Evolutionary conservation across 2,888 invertebrate species (phyloP), one percentile per base, ranked within the genome.

Genomic region (Cosmia trapezina): DNA sequence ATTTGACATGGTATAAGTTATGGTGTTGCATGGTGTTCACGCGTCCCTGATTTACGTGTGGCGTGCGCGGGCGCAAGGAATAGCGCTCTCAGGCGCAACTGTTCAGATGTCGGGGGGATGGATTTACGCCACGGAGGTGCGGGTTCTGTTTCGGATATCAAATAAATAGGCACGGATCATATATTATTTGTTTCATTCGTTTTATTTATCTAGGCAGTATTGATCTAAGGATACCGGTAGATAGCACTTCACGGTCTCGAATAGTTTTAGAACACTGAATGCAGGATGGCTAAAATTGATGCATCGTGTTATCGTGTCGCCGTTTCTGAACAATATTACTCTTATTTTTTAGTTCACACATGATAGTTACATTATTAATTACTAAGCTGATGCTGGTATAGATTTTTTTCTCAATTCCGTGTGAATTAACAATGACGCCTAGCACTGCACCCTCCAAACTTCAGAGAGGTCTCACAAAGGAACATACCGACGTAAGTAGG

Each of bases 21-120:
- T 81, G 76, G 73, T 67, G 72, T 80, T 82, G 73, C 84, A 78
- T 82, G 81, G 76, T 84, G 79, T 87, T 89, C 89, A 87, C 88
- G 86, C 88, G 86, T 70, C 75, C 80, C 88, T 89, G 90, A 89
- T 88, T 89, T 89, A 89, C 88, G 85, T 83, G 75, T 76, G 78
- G 82, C 78, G 79, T 76, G 86, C 85, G 85, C 83, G 68, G 69
- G 72, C 70, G 86, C 83, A 70, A 76, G 86, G 85, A 85, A 89
- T 86, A 84, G 76, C 80, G 76, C 83, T 87, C 86, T 89, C 87
- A 86, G 83, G 65, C 86, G 87, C 80, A 76, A 77, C 72, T 84
- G 84, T 86, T 79, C 77, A 78, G 82, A 73, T 82, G 85, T 85
- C 85, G 37, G 33, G 9, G 28, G 81, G 83, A 85, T 80, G 68